Conservation (phyloP, 2,888 invertebrate species). For the Drosophila siamana region DNA sequence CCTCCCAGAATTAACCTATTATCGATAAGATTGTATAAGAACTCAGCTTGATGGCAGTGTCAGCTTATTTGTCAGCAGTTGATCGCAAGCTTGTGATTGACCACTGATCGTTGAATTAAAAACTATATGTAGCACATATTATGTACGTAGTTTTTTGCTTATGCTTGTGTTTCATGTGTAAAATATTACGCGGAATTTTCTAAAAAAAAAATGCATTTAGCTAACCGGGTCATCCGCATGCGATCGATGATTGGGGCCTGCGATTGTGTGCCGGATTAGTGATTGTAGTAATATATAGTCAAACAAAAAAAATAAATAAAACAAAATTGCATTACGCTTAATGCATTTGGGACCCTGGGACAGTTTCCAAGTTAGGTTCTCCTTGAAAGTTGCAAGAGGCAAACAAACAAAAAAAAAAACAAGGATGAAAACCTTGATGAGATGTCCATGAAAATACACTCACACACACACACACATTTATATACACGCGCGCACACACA, state of each 20-base stretch:
- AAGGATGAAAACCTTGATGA: constrained; percentile 43
- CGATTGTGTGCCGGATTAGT: constrained; percentile 49
- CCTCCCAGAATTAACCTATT: too few species aligned
- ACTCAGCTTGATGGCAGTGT: not conserved
- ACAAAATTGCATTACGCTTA: constrained; percentile 24
- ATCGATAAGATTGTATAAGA: not conserved
- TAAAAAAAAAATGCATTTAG: constrained; percentile 29
- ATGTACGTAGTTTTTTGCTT: not conserved
- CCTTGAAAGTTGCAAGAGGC: constrained; percentile 9
- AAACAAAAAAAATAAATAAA: not conserved
- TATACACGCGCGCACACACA: not conserved
- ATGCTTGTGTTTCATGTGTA: not conserved
- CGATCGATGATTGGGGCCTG: constrained; percentile 42
- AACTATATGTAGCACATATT: not conserved
- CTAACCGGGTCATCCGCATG: constrained; percentile 57
- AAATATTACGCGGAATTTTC: constrained; percentile 19
- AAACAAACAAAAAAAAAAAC: not conserved
- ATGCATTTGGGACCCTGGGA: constrained; percentile 31
- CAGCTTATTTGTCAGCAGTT: not conserved
- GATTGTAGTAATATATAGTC: constrained; percentile 36
- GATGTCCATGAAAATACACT: constrained; percentile 50
- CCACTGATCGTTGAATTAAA: not conserved
- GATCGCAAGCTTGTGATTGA: not conserved
- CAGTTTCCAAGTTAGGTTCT: not conserved
- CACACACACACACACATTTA: constrained; percentile 20